Evolutionary conservation across 1,140 invertebrate genomes (phyloP).

Genomic region (Drosophila repletoides): DNA sequence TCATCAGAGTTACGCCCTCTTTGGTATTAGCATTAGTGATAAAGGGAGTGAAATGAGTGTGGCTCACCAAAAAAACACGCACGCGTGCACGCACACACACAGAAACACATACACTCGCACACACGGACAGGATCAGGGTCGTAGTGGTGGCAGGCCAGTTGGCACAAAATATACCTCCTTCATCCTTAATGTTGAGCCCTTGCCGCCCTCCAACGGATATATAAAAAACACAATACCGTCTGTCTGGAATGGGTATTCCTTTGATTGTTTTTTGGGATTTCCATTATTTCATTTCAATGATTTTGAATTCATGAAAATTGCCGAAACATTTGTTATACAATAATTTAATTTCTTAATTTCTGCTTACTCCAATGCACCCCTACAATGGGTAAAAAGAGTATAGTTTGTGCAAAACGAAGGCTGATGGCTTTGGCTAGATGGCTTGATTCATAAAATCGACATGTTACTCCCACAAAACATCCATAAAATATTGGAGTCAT

Average conservation of each 20-base stretch:
- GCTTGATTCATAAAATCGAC: too few species aligned
- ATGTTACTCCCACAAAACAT: too few species aligned
- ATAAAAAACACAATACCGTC: constrained; percentile 9
- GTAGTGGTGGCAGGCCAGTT: constrained; percentile 23
- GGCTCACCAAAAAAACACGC: constrained; percentile 68
- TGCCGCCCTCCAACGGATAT: constrained; percentile 5
- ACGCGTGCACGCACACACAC: constrained; percentile 55
- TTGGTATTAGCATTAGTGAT: constrained; percentile 35
- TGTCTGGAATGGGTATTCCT: constrained; percentile 52
- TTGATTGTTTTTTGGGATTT: constrained; percentile 81
- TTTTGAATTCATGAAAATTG: constrained; percentile 77
- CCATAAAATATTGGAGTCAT: too few species aligned
- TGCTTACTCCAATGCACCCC: not conserved
- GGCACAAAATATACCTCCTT: constrained; percentile 25
- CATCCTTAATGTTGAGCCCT: constrained; percentile 9
- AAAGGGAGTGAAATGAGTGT: constrained; percentile 62
- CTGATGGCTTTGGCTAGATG: too few species aligned
- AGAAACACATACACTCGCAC: not conserved
- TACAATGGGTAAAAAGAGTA: too few species aligned
- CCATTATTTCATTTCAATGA: constrained; percentile 79
- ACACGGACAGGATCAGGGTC: constrained; percentile 4
- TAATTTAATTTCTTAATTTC: constrained; percentile 67
- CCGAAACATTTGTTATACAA: constrained; percentile 74
- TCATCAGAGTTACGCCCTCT: constrained; percentile 60
- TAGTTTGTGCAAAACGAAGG: too few species aligned